Evolutionary conservation across 2,888 invertebrate species (phyloP).

Genomic region (Leucophenga montana): DNA sequence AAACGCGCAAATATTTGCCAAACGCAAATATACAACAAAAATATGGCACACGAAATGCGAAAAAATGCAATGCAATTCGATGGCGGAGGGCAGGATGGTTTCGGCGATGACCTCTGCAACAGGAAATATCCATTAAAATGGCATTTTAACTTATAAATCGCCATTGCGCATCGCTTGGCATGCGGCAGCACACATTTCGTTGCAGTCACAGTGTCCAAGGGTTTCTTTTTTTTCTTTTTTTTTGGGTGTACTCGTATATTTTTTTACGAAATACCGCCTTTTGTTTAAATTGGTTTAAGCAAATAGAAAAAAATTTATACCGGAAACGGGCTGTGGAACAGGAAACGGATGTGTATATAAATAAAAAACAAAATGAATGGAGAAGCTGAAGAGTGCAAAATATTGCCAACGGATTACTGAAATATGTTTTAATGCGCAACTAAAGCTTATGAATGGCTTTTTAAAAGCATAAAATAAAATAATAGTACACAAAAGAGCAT

Average conservation of each 20-base stretch:
- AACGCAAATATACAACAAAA: slow-evolving; percentile 13
- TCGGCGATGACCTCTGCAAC: slow-evolving; percentile 24
- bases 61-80: slow-evolving; percentile 46
- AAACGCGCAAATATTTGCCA: slow-evolving; percentile 16
- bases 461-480: slow-evolving; percentile 57
- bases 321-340: background rate
- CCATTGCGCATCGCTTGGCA: slow-evolving; percentile 39
- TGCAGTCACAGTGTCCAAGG: background rate
- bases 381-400: background rate
- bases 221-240: too few relatives aligned
- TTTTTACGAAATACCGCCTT: slow-evolving; percentile 3
- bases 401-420: slow-evolving; percentile 45
- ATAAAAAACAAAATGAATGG: slow-evolving; percentile 23
- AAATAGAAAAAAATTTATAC: slow-evolving; percentile 38
- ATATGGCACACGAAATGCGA: background rate
- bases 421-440: slow-evolving; percentile 50
- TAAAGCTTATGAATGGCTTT: slow-evolving; percentile 57
- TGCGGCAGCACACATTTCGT: slow-evolving; percentile 29
- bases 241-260: slow-evolving; percentile 42
- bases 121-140: slow-evolving; percentile 66
- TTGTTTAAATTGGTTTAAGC: slow-evolving; percentile 36
- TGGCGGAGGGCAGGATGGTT: slow-evolving; percentile 41
- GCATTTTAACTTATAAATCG: slow-evolving; percentile 63
- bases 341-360: background rate
- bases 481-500: slow-evolving; percentile 1